These are phyloP conservation scores for Drosophila niveifrons DNA, from an alignment of 2,888 invertebrate genomes.

Conservation along the genomic window DNA sequence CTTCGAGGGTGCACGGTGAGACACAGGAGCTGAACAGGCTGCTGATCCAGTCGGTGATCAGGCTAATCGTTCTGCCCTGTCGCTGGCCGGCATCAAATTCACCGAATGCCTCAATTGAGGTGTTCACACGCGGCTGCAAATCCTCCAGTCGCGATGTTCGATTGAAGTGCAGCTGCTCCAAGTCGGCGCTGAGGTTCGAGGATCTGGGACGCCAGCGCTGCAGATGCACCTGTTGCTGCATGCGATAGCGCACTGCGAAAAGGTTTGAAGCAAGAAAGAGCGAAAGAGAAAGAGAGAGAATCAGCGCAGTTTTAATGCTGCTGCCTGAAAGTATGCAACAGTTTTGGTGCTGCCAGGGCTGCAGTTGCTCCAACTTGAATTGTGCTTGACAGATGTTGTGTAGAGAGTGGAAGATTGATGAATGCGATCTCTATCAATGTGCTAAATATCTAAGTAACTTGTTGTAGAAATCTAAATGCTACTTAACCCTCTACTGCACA, in stretches of 20 bases:
- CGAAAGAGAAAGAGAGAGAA: background rate
- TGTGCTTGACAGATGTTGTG: too few relatives aligned
- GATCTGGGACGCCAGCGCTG: slow-evolving; percentile 48
- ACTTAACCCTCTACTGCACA: too few relatives aligned
- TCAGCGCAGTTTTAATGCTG: background rate
- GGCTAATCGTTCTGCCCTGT: slow-evolving; percentile 71
- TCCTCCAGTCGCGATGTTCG: slow-evolving; percentile 60
- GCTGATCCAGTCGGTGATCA: slow-evolving; percentile 70
- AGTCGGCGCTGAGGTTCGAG: slow-evolving; percentile 33
- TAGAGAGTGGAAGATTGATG: too few relatives aligned
- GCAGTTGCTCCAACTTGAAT: too few relatives aligned
- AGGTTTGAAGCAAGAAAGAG: background rate
- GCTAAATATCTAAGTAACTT: too few relatives aligned
- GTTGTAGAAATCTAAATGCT: too few relatives aligned
- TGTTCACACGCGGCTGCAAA: slow-evolving; percentile 48
- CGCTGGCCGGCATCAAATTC: slow-evolving; percentile 64
- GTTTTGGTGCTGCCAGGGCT: slow-evolving; percentile 3
- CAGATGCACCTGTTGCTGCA: slow-evolving; percentile 53
- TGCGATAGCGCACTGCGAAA: slow-evolving; percentile 45
- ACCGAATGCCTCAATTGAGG: slow-evolving; percentile 71
- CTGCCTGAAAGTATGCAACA: slow-evolving; percentile 51
- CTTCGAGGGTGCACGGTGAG: slow-evolving; percentile 76
- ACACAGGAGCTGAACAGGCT: slow-evolving; percentile 65
- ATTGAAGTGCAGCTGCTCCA: slow-evolving; percentile 48
- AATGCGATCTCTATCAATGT: too few relatives aligned